These are phyloP conservation scores for Nemapogon koenigi DNA, from an alignment of 2,888 invertebrate species.

Conservation along the genomic window DNA sequence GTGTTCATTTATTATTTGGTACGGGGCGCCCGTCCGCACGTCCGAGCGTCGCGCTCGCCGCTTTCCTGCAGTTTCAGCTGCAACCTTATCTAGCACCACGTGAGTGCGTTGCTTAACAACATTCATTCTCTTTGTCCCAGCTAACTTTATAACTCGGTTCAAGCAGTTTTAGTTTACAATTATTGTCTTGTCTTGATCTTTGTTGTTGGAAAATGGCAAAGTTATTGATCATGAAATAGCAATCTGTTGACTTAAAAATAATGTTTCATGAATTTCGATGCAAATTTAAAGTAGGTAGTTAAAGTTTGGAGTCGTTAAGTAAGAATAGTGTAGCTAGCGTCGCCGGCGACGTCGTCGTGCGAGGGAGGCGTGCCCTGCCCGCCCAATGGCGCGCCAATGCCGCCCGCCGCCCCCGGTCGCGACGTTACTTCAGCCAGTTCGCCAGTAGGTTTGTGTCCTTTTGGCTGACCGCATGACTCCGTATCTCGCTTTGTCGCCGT, in stretches of 20 bases:
- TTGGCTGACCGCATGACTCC: constrained; percentile 68
- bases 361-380: constrained; percentile 54
- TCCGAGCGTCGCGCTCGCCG: constrained; percentile 10
- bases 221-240: no score
- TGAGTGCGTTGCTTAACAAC: constrained; percentile 13
- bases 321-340: constrained; percentile 11
- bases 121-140: no score
- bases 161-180: no score
- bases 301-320: not conserved
- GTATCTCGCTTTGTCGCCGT: constrained; percentile 63
- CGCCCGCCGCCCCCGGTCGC: constrained; percentile 34
- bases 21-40: no score
- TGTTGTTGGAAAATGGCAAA: no score
- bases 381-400: constrained; percentile 50
- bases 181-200: no score
- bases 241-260: no score
- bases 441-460: constrained; percentile 67
- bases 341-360: constrained; percentile 27
- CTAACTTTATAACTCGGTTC: no score
- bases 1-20: no score
- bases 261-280: no score
- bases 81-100: constrained; percentile 10
- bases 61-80: constrained; percentile 8
- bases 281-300: not conserved
- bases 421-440: constrained; percentile 45